Evolutionary conservation across 2,888 invertebrate species (phyloP).

Genomic region (Clunio marinus): DNA sequence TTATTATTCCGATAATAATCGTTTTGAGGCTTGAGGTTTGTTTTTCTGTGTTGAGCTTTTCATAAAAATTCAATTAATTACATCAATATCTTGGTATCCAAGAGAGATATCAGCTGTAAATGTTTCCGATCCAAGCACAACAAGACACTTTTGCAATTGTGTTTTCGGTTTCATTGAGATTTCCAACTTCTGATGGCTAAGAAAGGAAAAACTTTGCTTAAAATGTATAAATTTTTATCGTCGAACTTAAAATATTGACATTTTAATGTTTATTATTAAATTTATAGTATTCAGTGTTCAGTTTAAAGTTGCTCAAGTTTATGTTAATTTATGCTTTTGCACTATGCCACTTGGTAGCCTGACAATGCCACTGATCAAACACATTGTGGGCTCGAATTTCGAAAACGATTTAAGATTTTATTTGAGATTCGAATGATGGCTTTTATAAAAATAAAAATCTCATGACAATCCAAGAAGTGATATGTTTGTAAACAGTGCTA

Average conservation of each 20-base stretch:
- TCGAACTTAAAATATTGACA: background rate
- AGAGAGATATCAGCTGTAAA: slow-evolving; percentile 13
- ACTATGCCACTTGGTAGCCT: background rate
- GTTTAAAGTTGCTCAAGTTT: background rate
- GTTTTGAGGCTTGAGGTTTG: background rate
- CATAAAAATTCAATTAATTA: slow-evolving; percentile 33
- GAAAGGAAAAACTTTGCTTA: too few species aligned
- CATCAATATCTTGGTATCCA: slow-evolving; percentile 12
- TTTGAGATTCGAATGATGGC: background rate
- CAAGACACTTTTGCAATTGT: background rate
- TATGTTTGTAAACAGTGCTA: slow-evolving; percentile 1
- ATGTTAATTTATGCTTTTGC: slow-evolving; percentile 10
- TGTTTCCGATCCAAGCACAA: background rate
- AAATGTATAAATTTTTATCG: slow-evolving; percentile 4
- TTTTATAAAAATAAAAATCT: background rate
- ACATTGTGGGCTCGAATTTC: too few species aligned
- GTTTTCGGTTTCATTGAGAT: slow-evolving; percentile 19
- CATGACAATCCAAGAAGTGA: background rate
- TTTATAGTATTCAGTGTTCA: background rate
- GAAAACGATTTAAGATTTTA: background rate
- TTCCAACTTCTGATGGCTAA: background rate
- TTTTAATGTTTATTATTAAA: slow-evolving; percentile 6
- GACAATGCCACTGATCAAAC: background rate
- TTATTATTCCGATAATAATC: slow-evolving; percentile 25
- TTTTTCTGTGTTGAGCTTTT: background rate